A percentile compares a stretch with the other conserved stretches of the same genome.
Conservation (phyloP, 2,888 invertebrate species). For the Lasioglossum oenotherae region DNA sequence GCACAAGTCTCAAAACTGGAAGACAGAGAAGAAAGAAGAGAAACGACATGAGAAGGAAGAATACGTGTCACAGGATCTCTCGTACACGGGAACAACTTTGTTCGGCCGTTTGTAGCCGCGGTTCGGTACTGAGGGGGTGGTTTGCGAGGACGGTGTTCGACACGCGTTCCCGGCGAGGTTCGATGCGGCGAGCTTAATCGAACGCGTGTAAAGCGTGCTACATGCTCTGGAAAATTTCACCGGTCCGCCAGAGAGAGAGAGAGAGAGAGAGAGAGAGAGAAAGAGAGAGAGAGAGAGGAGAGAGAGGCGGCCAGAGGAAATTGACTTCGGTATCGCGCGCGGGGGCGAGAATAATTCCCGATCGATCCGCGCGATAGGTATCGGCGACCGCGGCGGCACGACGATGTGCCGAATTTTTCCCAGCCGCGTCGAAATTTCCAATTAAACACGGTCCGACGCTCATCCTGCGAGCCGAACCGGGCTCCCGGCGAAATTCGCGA, state of each 20-base stretch:
- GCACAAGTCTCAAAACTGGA: not conserved
- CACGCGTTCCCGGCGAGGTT: slow-evolving; percentile 35
- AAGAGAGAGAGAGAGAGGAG: not conserved
- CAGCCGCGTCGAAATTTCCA: slow-evolving; percentile 42
- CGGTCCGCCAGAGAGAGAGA: not conserved
- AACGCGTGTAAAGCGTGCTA: slow-evolving; percentile 42
- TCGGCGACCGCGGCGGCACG: not conserved
- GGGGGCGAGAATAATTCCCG: slow-evolving; percentile 39
- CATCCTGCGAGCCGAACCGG: not conserved
- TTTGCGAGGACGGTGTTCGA: slow-evolving; percentile 12
- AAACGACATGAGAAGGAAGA: not conserved
- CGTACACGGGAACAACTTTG: slow-evolving; percentile 34
- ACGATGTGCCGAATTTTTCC: slow-evolving; percentile 44
- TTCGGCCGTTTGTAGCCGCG: slow-evolving; percentile 22
- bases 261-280: not conserved
- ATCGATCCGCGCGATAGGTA: slow-evolving; percentile 34
- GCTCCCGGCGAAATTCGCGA: slow-evolving; percentile 2
- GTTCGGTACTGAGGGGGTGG: not conserved
- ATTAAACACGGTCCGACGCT: slow-evolving; percentile 49
- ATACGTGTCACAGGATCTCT: not conserved
- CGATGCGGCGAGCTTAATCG: slow-evolving; percentile 38
- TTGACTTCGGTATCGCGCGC: slow-evolving; percentile 36
- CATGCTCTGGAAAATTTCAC: slow-evolving; percentile 35
- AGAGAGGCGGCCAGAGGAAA: not conserved
- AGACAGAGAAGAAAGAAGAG: not conserved